Evolutionary conservation across 2,888 invertebrate genomes (phyloP), one percentile per base, ranked within the genome.

Genomic region (Chymomyza caudatula): DNA sequence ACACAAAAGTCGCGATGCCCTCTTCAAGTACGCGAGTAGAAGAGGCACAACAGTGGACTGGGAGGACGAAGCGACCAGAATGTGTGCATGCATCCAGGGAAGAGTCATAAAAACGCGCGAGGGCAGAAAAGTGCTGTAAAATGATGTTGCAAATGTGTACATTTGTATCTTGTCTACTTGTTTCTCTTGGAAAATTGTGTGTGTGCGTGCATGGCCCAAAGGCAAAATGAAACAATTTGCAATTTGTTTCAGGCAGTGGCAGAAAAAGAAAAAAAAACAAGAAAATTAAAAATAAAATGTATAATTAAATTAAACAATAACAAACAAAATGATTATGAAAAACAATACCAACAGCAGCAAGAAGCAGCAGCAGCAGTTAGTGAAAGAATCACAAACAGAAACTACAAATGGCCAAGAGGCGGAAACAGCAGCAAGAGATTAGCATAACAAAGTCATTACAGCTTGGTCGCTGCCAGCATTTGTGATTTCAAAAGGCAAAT

Each of bases 381-480:
- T n/a, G n/a, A n/a, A n/a, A 13, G 29, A 61, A 53, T 15, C 13
- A 25, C 20, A 22, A 49, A 56, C 5, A 15, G 51, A 23, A 59
- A 70, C 70, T 64, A 70, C 71, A 47, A 65, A 73, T 77, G 77
- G 77, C 80, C 76, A 79, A 67, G 70, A 82, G 79, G 77, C 82
- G 79, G 19, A 57, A 8, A 57, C 8, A 43, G 19, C 29, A 56
- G 19, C 25, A 73, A 68, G 70, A 81, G 82, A 83, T 83, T 84
- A 82, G 82, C 83, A 83, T 85, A 78, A 85, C 82, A 82, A 78
- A 82, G 78, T 73, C 74, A 72, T 53, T 13, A 29, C 43, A 44
- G 52, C n/a, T 51, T 25, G 71, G 47, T 61, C 51, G 65, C 60
- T 49, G 23, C 2, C 17, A 15, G 29, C 25, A 29, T 63, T 73